Evolutionary conservation across 2,113 vertebrate species (phyloP), one percentile per base, ranked within the genome.

Genomic region (Electrona antarctica): DNA sequence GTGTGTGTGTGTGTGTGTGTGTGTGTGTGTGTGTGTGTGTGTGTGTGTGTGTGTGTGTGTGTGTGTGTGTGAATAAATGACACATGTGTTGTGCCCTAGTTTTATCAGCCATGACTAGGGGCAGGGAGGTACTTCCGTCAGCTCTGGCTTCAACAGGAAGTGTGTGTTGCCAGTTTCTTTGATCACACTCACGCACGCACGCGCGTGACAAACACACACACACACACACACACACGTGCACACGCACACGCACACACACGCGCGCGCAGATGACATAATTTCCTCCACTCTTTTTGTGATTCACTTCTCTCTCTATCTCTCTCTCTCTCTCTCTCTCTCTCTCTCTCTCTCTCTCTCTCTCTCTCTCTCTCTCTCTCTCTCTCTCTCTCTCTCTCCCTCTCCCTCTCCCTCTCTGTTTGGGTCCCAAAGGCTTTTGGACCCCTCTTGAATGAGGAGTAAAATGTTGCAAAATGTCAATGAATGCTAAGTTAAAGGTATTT

Each of bases 121-220:
- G 54, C 54, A 56, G 56, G 56, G 61, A 71, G 67, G 72, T 2
- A 67, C 63, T 73, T 88, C 84, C 86, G 73, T 72, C 33, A 41
- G 33, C 59, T 73, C 60, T 57, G 54, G 33, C 1, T 0, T 49
- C 48, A 65, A 68, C 73, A 85, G 78, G 77, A 86, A 81, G 65
- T 78, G 21, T 57, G 54, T 72, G 60, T 41, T 12, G 2, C 28
- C 0, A 1, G 58, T 72, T 73, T 85, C 77, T 15, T 9, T 75
- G 52, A 47, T 13, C 3, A 52, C 4, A 52, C 50, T 6, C 50
- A 52, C 1, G 21, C 56, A 58, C 3, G 69, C 67, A 69, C 47
- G 28, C 60, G 21, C 1, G 21, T 21, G 21, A 52, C 50, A 52
- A 1, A 58, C 56, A 58, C 3, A 54, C 51, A 41, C 56, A 33